Conservation (phyloP, 2,797 vertebrate species). For the Buceros bicornis region DNA sequence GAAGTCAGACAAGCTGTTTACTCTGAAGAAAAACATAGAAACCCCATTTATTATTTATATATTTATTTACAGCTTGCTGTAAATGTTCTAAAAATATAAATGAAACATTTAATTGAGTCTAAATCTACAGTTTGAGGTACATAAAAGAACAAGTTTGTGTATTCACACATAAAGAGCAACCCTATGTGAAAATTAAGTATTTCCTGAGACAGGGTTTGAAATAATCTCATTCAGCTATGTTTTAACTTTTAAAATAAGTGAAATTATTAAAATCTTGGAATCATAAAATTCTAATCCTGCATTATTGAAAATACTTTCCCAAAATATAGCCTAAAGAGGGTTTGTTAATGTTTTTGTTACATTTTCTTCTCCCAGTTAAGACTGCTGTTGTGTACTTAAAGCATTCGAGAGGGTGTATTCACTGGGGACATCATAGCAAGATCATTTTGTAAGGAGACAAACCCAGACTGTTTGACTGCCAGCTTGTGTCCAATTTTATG, state of each 20-base stretch:
- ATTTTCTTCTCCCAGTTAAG: slow-evolving; percentile 21
- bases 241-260: slow-evolving; percentile 35
- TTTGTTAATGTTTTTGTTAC: slow-evolving; percentile 7
- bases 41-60: background rate
- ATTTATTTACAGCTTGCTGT: background rate
- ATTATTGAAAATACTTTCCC: slow-evolving; percentile 16
- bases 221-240: background rate
- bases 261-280: slow-evolving; percentile 14
- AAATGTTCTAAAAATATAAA: slow-evolving; percentile 7
- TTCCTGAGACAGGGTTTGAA: background rate
- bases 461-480: slow-evolving; percentile 62
- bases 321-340: background rate
- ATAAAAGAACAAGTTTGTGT: background rate
- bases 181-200: background rate
- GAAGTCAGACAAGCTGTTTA: background rate
- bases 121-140: background rate
- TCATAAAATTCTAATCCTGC: background rate
- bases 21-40: background rate
- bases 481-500: slow-evolving; percentile 66
- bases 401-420: background rate
- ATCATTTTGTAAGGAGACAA: slow-evolving; percentile 66
- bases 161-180: background rate
- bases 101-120: background rate
- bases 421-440: slow-evolving; percentile 53
- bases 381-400: slow-evolving; percentile 37